Conservation (phyloP, 2,797 vertebrate genomes). For the Erithacus rubecula region DNA sequence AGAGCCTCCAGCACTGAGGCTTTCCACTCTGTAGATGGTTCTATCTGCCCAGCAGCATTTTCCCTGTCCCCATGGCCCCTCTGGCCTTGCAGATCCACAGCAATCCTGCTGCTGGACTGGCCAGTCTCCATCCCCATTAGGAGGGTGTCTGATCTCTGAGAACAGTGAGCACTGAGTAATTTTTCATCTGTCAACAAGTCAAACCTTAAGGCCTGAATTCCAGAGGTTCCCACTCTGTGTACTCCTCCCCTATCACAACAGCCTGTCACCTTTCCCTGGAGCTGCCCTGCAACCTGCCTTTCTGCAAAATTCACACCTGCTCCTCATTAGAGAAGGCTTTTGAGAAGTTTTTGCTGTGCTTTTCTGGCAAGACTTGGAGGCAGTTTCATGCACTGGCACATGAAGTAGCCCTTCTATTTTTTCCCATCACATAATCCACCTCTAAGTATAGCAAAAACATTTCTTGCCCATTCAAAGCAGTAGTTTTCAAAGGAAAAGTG, state of each 20-base stretch:
- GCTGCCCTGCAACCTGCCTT: neutral
- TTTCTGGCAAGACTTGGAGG: slow-evolving; percentile 17
- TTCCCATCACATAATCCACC: slow-evolving; percentile 40
- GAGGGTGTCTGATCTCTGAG: neutral
- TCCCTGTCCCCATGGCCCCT: neutral
- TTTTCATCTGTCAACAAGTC: neutral
- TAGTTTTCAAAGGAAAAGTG: neutral
- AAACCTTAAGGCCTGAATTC: neutral
- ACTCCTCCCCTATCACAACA: neutral
- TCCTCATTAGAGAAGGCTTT: slow-evolving; percentile 8
- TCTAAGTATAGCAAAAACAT: slow-evolving; percentile 47
- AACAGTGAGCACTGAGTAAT: neutral
- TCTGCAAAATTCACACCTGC: slow-evolving; percentile 24
- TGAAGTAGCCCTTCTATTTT: slow-evolving; percentile 43
- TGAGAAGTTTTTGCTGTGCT: neutral
- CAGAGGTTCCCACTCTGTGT: neutral
- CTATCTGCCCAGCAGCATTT: neutral
- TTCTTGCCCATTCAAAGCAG: slow-evolving; percentile 20
- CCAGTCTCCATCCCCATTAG: neutral
- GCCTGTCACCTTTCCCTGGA: neutral
- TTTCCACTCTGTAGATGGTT: neutral
- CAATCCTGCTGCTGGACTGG: neutral
- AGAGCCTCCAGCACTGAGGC: neutral
- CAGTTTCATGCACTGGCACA: slow-evolving; percentile 49
- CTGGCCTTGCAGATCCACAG: neutral